A percentile compares a stretch with the other conserved stretches of the same genome.
phyloP scores from a whole-genome alignment of 1,140 invertebrate species.

The Chionoecetes opilio region DNA sequence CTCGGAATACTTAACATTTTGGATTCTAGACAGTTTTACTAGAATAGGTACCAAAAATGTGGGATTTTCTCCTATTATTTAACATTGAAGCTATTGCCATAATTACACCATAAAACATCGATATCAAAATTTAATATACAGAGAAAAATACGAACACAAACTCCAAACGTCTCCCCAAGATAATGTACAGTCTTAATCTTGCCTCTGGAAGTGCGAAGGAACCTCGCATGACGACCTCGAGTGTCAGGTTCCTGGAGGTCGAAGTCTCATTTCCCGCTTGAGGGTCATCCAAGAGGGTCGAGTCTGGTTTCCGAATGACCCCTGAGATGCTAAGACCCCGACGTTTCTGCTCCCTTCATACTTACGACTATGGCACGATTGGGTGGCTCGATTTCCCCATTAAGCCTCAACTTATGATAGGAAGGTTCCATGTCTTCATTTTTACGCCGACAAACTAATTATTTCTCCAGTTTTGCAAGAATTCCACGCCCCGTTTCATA shows the following conservation, averaged over 20 bases:
- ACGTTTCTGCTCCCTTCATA: constrained; percentile 64
- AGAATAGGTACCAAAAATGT: too few species aligned
- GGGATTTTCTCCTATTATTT: too few species aligned
- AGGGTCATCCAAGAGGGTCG: constrained; percentile 47
- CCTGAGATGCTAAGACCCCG: constrained; percentile 56
- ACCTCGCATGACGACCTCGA: background rate
- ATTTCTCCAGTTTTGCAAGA: constrained; percentile 38
- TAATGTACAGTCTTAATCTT: constrained; percentile 21
- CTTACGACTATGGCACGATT: constrained; percentile 71
- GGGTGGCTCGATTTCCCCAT: constrained; percentile 64
- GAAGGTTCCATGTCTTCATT: constrained; percentile 58
- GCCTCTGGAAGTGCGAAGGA: constrained; percentile 2
- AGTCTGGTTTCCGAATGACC: constrained; percentile 67
- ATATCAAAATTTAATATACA: background rate
- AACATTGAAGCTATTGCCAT: too few species aligned
- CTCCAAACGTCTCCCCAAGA: background rate
- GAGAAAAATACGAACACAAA: background rate
- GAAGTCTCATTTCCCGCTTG: constrained; percentile 46
- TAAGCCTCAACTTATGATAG: constrained; percentile 66
- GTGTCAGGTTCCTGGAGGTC: constrained; percentile 31
- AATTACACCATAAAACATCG: too few species aligned
- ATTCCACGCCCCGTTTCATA: background rate
- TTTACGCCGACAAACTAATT: constrained; percentile 69
- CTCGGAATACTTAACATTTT: too few species aligned
- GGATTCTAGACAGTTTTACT: too few species aligned